Evolutionary conservation across 2,797 vertebrate genomes (phyloP).

Genomic region (Myotis findleyi): DNA sequence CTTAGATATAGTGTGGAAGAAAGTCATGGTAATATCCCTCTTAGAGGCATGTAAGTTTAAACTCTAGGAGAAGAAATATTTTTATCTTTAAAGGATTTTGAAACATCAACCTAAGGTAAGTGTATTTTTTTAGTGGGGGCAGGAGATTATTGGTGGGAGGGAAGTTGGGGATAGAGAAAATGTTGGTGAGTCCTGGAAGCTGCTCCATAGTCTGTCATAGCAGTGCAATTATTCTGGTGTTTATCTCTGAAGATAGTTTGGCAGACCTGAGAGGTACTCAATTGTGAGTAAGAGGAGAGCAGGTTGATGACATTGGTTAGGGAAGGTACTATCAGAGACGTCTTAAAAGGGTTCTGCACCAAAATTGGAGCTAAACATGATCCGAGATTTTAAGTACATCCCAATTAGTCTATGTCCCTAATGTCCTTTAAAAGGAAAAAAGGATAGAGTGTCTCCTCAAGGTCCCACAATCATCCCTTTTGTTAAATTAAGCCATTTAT

Average conservation of each 20-base stretch:
- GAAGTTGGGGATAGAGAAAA: not conserved
- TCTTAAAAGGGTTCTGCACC: not conserved
- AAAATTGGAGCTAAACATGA: constrained; percentile 16
- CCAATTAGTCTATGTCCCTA: not conserved
- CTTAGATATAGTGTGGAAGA: not conserved
- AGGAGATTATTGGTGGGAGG: not conserved
- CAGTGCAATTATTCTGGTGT: not conserved
- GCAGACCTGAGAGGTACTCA: not conserved
- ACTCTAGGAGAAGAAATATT: constrained; percentile 15
- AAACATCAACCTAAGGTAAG: not conserved
- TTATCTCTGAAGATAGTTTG: constrained; percentile 44
- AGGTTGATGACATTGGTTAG: not conserved
- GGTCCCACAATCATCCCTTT: not conserved
- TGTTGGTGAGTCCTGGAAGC: not conserved
- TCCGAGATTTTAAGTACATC: constrained; percentile 20
- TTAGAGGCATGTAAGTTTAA: constrained; percentile 19
- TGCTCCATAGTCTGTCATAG: not conserved
- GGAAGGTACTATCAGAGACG: constrained; percentile 11
- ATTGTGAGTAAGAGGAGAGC: not conserved
- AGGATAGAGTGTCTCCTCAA: not conserved
- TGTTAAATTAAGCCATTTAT: constrained; percentile 49
- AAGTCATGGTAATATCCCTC: constrained; percentile 12
- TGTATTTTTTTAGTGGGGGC: not conserved
- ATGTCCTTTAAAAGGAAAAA: constrained; percentile 5
- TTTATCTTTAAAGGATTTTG: constrained; percentile 57